A percentile compares a stretch with the other conserved stretches of the same genome.
These are phyloP conservation scores for Prunella strophiata DNA, from an alignment of 2,797 vertebrate species.

Conservation along the genomic window DNA sequence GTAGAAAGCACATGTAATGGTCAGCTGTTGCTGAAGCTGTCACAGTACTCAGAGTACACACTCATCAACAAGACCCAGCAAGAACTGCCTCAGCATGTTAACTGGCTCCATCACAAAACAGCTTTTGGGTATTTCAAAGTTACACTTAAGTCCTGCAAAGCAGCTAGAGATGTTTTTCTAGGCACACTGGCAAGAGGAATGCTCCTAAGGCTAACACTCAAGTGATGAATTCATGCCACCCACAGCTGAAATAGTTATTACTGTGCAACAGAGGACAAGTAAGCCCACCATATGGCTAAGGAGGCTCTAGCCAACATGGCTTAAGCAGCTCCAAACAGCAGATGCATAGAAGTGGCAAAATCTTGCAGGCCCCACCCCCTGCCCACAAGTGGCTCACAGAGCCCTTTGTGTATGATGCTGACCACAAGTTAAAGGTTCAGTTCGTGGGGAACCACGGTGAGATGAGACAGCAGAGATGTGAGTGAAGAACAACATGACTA, in stretches of 20 bases:
- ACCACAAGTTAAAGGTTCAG: neutral
- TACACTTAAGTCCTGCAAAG: neutral
- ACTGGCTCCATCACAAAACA: neutral
- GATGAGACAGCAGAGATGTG: neutral
- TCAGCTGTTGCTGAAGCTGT: neutral
- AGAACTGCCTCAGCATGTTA: neutral
- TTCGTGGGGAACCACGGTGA: accelerated
- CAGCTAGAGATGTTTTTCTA: neutral
- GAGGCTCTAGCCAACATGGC: neutral
- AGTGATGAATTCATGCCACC: neutral
- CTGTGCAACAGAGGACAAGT: neutral
- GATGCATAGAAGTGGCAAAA: neutral
- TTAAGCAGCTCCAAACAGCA: neutral
- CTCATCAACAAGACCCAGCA: neutral
- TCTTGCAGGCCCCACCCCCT: neutral
- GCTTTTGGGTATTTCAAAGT: neutral
- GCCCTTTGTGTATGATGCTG: neutral
- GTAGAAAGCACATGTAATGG: neutral
- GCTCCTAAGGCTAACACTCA: neutral
- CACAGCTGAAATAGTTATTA: neutral
- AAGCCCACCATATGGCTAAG: neutral
- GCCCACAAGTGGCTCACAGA: neutral
- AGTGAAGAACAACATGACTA: neutral
- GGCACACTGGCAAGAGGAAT: neutral
- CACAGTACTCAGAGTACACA: neutral